Conservation (phyloP, 2,888 invertebrate genomes). For the Octodonta nipae region DNA sequence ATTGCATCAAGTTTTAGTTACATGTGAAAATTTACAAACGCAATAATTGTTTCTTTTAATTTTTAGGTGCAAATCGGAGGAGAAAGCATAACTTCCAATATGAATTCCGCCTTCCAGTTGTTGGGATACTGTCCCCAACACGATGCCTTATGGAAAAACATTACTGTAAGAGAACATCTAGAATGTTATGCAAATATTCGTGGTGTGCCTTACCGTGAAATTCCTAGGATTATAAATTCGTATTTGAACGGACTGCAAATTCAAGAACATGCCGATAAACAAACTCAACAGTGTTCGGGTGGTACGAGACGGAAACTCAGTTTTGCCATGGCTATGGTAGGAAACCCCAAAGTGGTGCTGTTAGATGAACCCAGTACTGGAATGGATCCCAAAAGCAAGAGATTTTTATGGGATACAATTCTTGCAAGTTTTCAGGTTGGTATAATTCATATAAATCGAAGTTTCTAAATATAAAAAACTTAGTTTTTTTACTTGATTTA, state of each 20-base stretch:
- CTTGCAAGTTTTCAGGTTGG: constrained; percentile 56
- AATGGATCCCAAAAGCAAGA: constrained; percentile 76
- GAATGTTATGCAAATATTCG: constrained; percentile 70
- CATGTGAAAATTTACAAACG: too few species aligned
- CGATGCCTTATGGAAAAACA: constrained; percentile 75
- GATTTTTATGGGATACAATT: constrained; percentile 68
- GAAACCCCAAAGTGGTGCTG: constrained; percentile 62
- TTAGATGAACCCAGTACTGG: constrained; percentile 73
- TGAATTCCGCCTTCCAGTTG: constrained; percentile 57
- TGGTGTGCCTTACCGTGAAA: constrained; percentile 58
- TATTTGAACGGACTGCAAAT: constrained; percentile 65
- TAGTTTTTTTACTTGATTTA: too few species aligned
- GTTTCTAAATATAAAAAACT: too few species aligned
- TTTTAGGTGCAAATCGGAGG: constrained; percentile 59
- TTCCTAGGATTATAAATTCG: constrained; percentile 52
- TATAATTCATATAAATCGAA: too few species aligned
- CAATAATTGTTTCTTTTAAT: too few species aligned
- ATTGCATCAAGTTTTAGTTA: too few species aligned
- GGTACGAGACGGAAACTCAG: constrained; percentile 77
- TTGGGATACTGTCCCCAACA: constrained; percentile 82
- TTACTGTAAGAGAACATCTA: constrained; percentile 69
- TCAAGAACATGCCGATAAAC: constrained; percentile 65
- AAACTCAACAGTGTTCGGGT: constrained; percentile 51
- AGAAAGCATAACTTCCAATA: constrained; percentile 52
- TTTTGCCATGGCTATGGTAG: constrained; percentile 76